Conservation (phyloP, 2,888 invertebrate species). For the Tiliacea aurago region DNA sequence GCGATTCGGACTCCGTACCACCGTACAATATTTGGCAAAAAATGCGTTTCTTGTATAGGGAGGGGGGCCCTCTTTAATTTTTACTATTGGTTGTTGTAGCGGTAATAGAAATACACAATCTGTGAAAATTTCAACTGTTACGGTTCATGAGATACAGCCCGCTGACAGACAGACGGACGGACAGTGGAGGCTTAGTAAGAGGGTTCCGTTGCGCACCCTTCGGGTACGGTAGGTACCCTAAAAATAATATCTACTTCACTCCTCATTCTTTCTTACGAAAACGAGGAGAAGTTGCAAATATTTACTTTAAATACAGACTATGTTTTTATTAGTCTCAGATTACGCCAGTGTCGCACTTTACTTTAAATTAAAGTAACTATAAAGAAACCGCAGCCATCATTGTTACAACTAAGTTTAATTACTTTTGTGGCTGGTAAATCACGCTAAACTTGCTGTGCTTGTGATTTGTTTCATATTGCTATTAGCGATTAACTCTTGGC, state of each 20-base stretch:
- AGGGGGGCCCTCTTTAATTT: no score
- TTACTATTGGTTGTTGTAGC: no score
- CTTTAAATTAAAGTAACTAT: slow-evolving; percentile 30
- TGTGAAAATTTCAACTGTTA: no score
- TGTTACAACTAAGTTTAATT: slow-evolving; percentile 39
- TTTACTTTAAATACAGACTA: slow-evolving; percentile 19
- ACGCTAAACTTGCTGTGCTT: slow-evolving; percentile 1
- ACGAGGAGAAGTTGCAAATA: slow-evolving; percentile 17
- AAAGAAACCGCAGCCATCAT: slow-evolving; percentile 55
- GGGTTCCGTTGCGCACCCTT: no score
- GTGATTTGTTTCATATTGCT: not conserved
- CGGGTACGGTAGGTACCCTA: no score
- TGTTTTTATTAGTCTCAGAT: slow-evolving; percentile 18
- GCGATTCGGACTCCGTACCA: no score
- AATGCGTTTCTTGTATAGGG: no score
- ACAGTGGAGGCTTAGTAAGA: no score
- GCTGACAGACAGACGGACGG: no score
- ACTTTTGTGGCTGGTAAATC: slow-evolving; percentile 40
- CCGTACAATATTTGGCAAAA: no score
- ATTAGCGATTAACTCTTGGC: not conserved
- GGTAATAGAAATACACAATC: not conserved
- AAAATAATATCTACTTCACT: not conserved
- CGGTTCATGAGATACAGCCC: no score
- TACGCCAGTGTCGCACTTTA: slow-evolving; percentile 36
- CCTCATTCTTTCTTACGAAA: slow-evolving; percentile 2